These are phyloP conservation scores for Eutolmus rufibarbis DNA, from an alignment of 2,888 invertebrate genomes.

Conservation along the genomic window DNA sequence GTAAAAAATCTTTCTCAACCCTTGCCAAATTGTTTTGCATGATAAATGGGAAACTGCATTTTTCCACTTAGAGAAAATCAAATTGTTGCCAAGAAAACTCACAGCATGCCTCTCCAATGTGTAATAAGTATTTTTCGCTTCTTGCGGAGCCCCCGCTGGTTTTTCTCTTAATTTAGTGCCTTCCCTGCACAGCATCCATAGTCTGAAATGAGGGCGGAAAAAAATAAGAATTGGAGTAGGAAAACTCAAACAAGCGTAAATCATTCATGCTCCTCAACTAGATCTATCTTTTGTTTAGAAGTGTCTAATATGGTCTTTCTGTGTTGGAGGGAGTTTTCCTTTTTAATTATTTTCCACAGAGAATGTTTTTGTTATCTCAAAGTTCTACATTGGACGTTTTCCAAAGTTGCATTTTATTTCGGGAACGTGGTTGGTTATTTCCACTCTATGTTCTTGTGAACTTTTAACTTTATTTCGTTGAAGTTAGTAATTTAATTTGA, in stretches of 20 bases:
- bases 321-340: background rate
- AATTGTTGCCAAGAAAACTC: constrained; percentile 19
- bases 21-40: constrained; percentile 20
- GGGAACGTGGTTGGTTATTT: background rate
- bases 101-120: background rate
- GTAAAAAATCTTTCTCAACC: background rate
- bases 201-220: background rate
- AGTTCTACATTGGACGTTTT: background rate
- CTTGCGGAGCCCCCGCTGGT: background rate
- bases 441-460: background rate
- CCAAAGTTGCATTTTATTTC: background rate
- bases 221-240: background rate
- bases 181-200: background rate
- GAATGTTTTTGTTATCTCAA: background rate
- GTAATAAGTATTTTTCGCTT: background rate
- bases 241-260: background rate
- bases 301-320: background rate
- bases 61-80: constrained; percentile 6
- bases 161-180: background rate
- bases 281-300: background rate
- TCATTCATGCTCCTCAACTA: background rate
- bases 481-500: background rate
- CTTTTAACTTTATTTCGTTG: background rate
- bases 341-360: background rate
- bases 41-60: constrained; percentile 26